Evolutionary conservation across 1,140 invertebrate species (phyloP), one percentile per base, ranked within the genome.

Genomic region (Colletes latitarsis): DNA sequence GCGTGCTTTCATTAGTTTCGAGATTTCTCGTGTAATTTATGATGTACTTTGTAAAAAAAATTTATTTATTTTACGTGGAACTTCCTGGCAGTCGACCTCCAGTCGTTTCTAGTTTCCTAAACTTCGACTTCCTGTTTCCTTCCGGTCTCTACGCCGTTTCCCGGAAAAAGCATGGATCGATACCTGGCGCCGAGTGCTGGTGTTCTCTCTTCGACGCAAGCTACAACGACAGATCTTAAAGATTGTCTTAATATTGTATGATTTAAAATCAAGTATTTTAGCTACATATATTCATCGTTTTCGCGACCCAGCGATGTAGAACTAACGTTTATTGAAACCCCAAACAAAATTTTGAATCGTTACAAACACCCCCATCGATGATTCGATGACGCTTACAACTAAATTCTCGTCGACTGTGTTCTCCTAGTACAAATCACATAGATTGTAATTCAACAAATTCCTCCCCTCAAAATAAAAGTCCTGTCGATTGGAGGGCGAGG

Each of bases 71-170:
- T 14, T 9, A 39, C 19, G 21, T 30, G 9, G 14, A 57, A 41
- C 52, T 80, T 53, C n/a, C 21, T 39, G 21, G 14, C 21, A 39
- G 39, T 72, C 41, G 39, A 88, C 86, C 86, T 89, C 88, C 64
- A 57, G 68, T 41, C n/a, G 49, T 9, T 21, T 77, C 83, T 90
- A 83, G 70, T 89, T 82, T 69, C 89, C 88, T 89, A 83, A 79
- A 55, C 68, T 76, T n/a, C 14, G 43, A 85, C 82, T 90, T 89
- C 86, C 87, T 86, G 77, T 82, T 82, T 83, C 64, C 82, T 82
- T 88, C 85, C 87, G 88, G 87, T 81, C n/a, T 78, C 64, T 62
- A 15, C 15, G 30, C 49, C 17, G 71, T 49, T 73, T 67, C 17
- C 0, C 17, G 30, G 15, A 57, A 19, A 46, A 55, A 10, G 49